Evolutionary conservation across 2,888 invertebrate species (phyloP).

Genomic region (Dichetophora obliterata): DNA sequence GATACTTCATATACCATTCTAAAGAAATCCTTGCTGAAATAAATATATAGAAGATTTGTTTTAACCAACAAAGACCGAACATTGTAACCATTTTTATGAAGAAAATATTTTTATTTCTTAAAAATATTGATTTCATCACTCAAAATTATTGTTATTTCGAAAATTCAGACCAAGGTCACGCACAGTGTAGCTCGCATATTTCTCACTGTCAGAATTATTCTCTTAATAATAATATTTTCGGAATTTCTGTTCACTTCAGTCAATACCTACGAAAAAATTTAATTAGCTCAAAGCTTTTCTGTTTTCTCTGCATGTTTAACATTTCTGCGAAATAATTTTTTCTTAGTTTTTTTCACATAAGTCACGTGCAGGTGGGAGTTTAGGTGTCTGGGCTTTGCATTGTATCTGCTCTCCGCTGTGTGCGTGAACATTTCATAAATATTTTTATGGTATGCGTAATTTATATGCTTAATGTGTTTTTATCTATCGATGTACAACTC

Average conservation of each 20-base stretch:
- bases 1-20: too few species aligned
- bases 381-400: background rate
- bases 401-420: background rate
- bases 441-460: background rate
- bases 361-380: background rate
- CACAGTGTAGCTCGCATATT: background rate
- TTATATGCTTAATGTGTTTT: constrained; percentile 14
- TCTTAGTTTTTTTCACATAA: background rate
- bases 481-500: background rate
- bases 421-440: background rate
- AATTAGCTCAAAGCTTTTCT: constrained; percentile 20
- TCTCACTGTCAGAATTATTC: background rate
- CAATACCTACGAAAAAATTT: constrained; percentile 8
- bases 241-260: background rate
- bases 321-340: background rate
- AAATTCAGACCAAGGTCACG: too few species aligned
- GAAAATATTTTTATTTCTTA: too few species aligned
- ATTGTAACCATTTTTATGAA: too few species aligned
- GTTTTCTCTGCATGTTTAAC: background rate
- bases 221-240: constrained; percentile 10
- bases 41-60: too few species aligned
- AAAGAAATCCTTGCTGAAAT: too few species aligned
- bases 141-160: too few species aligned
- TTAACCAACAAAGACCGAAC: too few species aligned
- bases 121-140: too few species aligned